Base-by-base conservation (phyloP, 2,113 vertebrate genomes). In the Nanorana parkeri region DNA sequence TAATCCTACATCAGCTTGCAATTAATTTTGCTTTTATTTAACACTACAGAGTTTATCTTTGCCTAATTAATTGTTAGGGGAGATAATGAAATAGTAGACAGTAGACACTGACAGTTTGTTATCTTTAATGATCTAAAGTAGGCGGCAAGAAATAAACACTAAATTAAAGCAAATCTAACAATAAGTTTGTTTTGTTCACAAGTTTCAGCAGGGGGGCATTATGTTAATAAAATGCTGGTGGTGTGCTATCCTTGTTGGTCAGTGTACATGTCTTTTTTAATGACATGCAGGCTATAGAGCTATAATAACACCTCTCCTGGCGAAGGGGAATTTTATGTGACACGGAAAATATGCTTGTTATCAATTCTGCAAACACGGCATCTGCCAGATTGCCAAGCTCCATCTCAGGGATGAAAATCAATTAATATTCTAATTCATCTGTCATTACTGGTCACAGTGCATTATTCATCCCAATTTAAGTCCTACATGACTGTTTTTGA, bases 341-440 rank as follows among this genome's bases (percentile, higher is more conserved):
- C 88, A 91, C 88, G 87, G 56, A 54, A 88, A 92, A 91, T 84
- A 86, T 91, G 90, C 84, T 88, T 89, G 86, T 82, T 92, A 87
- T 88, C 90, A 90, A 78, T 91, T 92, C 88, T 91, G 84, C 85
- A 90, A 90, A 91, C 87, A 84, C 2, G 1, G 17, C 88, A 91
- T 86, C 88, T 92, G 85, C 85, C 82, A 88, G 72, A 88, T 87
- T 90, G 84, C 84, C 80, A 86, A 88, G 78, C 88, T 89, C 82
- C 80, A 88, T 87, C 88, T 90, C 77, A 87, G 80, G 87, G 81
- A 87, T 76, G 3, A 77, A 89, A 89, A 87, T 84, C 0, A 0
- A 90, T 92, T 91, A 90, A 88, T 90, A 90, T 89, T 91, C 83
- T 84, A 86, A 92, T 91, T 89, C 90, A 88, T 85, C 78, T 88